Conservation (phyloP, 2,113 vertebrate species). For the Pseudorhombus dupliciocellatus region DNA sequence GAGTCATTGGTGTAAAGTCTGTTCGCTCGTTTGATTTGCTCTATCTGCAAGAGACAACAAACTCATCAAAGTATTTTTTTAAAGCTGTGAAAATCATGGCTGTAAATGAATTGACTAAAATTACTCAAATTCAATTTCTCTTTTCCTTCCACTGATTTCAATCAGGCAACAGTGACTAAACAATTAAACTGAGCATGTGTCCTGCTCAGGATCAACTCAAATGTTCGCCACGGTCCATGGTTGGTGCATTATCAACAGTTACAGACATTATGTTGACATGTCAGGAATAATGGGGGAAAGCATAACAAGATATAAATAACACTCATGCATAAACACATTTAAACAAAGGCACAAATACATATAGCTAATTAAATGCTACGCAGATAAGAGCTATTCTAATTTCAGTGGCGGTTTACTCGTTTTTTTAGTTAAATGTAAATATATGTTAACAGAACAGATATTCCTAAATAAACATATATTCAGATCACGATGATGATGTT, state of each 20-base stretch:
- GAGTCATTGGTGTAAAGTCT: constrained; percentile 94
- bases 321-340: too few relatives aligned
- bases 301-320: background rate
- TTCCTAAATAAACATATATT: too few relatives aligned
- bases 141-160: too few relatives aligned
- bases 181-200: too few relatives aligned
- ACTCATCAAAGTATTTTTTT: background rate
- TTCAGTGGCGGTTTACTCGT: background rate
- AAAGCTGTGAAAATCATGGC: too few relatives aligned
- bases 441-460: too few relatives aligned
- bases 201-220: too few relatives aligned
- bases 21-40: constrained; percentile 93
- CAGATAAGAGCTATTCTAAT: background rate
- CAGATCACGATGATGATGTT: too few relatives aligned
- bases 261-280: too few relatives aligned
- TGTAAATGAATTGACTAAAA: background rate
- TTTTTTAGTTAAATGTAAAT: background rate
- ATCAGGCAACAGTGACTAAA: too few relatives aligned
- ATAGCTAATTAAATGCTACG: too few relatives aligned
- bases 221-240: background rate
- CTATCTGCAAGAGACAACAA: constrained; percentile 83
- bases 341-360: too few relatives aligned
- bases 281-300: background rate
- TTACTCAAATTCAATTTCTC: background rate
- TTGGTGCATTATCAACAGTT: background rate